Evolutionary conservation across 2,113 vertebrate species (phyloP).

Genomic region (Eonycteris spelaea): DNA sequence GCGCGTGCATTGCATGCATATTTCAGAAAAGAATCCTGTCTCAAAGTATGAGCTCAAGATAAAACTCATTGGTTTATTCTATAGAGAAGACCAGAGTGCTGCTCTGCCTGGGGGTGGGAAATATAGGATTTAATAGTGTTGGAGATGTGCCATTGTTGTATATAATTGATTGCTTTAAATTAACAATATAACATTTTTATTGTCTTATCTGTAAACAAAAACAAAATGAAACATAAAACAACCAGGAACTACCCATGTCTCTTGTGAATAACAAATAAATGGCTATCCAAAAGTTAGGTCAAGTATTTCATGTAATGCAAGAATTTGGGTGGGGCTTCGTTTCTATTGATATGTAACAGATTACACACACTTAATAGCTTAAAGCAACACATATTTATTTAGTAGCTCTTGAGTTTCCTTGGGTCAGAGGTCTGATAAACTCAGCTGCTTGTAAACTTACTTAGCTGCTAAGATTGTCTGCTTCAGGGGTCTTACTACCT

Average conservation of each 20-base stretch:
- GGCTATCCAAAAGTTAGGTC: neutral
- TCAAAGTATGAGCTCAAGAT: neutral
- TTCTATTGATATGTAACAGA: neutral
- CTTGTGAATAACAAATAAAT: neutral
- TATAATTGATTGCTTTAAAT: neutral
- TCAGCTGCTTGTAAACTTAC: neutral
- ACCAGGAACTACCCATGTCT: neutral
- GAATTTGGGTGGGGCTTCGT: neutral
- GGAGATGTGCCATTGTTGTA: neutral
- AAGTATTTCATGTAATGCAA: constrained; percentile 11
- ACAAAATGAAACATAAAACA: neutral
- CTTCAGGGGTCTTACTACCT: neutral
- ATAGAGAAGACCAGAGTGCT: neutral
- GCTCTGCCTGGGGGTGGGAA: neutral
- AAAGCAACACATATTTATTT: neutral
- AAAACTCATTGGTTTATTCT: neutral
- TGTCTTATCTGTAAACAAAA: neutral
- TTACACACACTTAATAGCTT: neutral
- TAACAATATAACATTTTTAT: neutral
- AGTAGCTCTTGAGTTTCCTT: neutral
- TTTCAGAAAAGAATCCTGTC: neutral
- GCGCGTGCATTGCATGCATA: too few relatives aligned
- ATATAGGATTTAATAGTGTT: neutral
- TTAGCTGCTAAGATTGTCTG: neutral
- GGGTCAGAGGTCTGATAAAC: neutral